Conservation (phyloP, 2,888 invertebrate species). For the Dusona sp. region DNA sequence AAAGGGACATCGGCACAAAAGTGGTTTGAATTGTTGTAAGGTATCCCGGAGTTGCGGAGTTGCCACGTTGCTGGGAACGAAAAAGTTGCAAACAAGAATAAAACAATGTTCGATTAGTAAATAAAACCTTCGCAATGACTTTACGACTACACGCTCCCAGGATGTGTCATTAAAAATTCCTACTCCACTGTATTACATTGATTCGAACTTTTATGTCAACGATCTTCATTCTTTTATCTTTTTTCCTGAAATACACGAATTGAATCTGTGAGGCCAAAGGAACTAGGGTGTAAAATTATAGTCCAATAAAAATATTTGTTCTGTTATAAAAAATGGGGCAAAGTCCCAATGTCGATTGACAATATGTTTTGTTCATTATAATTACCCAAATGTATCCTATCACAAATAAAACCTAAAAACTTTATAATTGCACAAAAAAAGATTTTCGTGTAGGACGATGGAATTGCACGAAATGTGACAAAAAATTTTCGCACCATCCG, state of each 20-base stretch:
- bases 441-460: background rate
- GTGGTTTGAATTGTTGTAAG: constrained; percentile 42
- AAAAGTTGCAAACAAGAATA: constrained; percentile 15
- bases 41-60: constrained; percentile 37
- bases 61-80: constrained; percentile 34
- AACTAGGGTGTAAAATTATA: too few species aligned
- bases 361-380: too few species aligned
- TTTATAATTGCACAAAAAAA: background rate
- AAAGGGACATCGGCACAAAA: constrained; percentile 48
- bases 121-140: background rate
- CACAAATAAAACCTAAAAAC: background rate
- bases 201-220: background rate
- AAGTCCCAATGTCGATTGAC: too few species aligned
- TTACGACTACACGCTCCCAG: background rate
- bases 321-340: too few species aligned
- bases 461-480: background rate
- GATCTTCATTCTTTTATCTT: background rate
- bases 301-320: background rate
- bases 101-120: background rate
- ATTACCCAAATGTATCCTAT: background rate
- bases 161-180: background rate
- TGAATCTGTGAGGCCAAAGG: too few species aligned
- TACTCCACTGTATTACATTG: background rate
- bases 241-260: background rate
- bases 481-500: background rate